Base-by-base conservation (phyloP, 2,888 invertebrate species). In the Allophyes oxyacanthae region DNA sequence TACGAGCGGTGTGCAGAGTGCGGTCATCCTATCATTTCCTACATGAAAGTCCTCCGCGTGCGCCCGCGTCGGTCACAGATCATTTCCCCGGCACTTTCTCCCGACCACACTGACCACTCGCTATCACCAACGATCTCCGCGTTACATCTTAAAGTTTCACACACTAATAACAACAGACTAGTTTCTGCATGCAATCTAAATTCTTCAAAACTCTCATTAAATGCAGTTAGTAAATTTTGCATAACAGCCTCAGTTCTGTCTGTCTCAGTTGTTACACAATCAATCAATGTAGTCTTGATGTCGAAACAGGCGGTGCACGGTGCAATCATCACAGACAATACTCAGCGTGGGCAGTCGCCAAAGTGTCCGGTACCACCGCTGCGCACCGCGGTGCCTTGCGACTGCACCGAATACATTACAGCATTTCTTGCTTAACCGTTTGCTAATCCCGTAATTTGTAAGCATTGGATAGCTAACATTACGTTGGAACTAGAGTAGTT, bases 51-150 rank as follows among this genome's bases (percentile, higher is more conserved):
- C 74, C 61, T 62, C 55, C 10, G 69, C 55, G 58, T 60, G 64
- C 61, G 68, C 56, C 63, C 61, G 63, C 69, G 60, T 53, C 72
- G 70, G 77, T 78, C 69, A 77, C 79, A 62, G 75, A 80, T 78
- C 77, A 72, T 75, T 83, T 82, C 76, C 72, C 66, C 49, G 59
- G 57, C 68, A 74, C 82, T 83, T 83, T 83, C 83, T 63, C 79
- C 64, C 53, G 66, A 66, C 72, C 80, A 52, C 75, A 64, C 64
- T 66, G 72, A 67, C 74, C 75, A 51, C 60, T 65, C 61, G 56
- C 57, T 62, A 56, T 51, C 64, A 36, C 33, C 49, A 44, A 45
- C 42, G 53, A 54, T 42, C 56, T 34, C 44, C 51, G 15, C 33
- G 41, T 52, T 55, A 48, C 57, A 51, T 57, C 51, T 66, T 43